Base-by-base conservation (phyloP, 2,113 vertebrate species). In the Coryphaenoides rupestris region DNA sequence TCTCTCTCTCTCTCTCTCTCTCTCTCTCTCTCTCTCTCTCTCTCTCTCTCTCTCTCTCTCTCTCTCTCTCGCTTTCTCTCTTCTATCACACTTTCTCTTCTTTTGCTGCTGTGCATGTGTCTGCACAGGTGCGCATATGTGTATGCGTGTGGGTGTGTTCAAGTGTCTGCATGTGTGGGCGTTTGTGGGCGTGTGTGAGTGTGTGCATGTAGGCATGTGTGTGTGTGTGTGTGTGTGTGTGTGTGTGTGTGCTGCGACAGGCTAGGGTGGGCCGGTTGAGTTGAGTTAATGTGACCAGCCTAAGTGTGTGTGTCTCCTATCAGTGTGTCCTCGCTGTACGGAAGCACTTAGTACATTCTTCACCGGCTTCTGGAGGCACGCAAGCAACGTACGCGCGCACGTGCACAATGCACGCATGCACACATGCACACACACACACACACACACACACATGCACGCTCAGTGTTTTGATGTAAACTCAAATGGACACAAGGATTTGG, bases 291-390 rank as follows among this genome's bases (percentile, higher is more conserved):
- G 84, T 81, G 84, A 88, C 79, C 72, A 74, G 66, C 50, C 79
- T 84, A 86, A 88, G 80, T 86, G 78, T 86, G 79, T 86, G 80
- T 86, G 81, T 70, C 83, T 84, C 75, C 62, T 84, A 88, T 88
- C 86, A 88, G 86, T 83, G 84, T 86, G 86, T 85, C 84, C 83
- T 84, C 62, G 62, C 84, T 85, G 81, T 84, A 86, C 75, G 84
- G 76, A 69, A 40, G 79, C 84, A 82, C 82, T 84, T 76, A 87
- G 66, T 55, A 77, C 69, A 74, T 78, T 81, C 79, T 82, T 69
- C 50, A 24, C 59, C 58, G 21, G 71, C 70, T 79, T 76, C 21
- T 23, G 62, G 64, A 75, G 72, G 60, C 75, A 78, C 46, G 2
- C 69, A 33, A 2, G 45, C 58, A 66, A 63, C 24, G 58, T 56